phyloP scores from a whole-genome alignment of 2,888 invertebrate genomes.

The Tenthredo notha region DNA sequence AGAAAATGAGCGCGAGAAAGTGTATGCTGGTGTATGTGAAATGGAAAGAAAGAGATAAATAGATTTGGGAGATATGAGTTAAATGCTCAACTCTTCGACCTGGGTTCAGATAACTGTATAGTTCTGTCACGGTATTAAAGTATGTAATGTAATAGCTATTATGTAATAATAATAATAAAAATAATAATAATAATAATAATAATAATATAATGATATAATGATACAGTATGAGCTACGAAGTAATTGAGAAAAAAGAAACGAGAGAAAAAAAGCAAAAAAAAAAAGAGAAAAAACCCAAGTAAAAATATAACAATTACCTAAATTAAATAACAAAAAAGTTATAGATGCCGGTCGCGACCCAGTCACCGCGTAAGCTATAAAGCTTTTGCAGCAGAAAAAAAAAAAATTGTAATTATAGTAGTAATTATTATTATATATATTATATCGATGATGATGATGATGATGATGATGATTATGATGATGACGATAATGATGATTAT shows the following conservation, averaged over 20 bases:
- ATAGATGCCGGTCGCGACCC: slow-evolving; percentile 1
- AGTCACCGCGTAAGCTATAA: background rate
- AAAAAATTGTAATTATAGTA: slow-evolving; percentile 73
- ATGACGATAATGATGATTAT: slow-evolving; percentile 74
- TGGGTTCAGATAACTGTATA: slow-evolving; percentile 72
- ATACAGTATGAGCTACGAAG: slow-evolving; percentile 52
- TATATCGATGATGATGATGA: slow-evolving; percentile 68
- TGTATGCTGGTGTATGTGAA: slow-evolving; percentile 19
- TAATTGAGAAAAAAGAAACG: slow-evolving; percentile 56
- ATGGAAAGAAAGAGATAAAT: slow-evolving; percentile 33
- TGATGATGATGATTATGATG: slow-evolving; percentile 74
- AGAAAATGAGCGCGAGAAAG: background rate
- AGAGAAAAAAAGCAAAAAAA: slow-evolving; percentile 33
- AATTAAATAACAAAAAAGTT: background rate
- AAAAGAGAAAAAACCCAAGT: slow-evolving; percentile 32
- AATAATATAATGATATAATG: slow-evolving; percentile 61
- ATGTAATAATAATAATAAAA: slow-evolving; percentile 74
- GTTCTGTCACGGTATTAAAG: slow-evolving; percentile 73
- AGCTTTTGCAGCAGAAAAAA: slow-evolving; percentile 56
- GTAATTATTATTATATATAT: slow-evolving; percentile 69
- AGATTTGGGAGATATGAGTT: slow-evolving; percentile 61
- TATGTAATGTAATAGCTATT: slow-evolving; percentile 67
- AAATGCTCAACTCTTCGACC: slow-evolving; percentile 68
- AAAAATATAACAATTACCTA: background rate
- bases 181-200: slow-evolving; percentile 73